Evolutionary conservation across 2,888 invertebrate species (phyloP).

Genomic region (Amitus sp.): DNA sequence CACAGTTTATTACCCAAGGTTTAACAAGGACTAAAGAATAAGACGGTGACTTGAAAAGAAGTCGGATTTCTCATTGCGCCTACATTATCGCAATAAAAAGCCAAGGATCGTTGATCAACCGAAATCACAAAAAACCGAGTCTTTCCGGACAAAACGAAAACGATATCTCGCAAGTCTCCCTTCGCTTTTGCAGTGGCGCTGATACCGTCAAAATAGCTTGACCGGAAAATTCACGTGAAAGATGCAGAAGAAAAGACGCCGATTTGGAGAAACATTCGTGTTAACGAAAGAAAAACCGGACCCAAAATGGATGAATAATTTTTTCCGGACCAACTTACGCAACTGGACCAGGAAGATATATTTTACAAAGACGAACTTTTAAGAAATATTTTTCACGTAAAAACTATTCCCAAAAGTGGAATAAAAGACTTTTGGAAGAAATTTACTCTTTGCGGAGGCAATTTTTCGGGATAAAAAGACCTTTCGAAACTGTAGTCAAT

Average conservation of each 20-base stretch:
- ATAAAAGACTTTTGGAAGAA: neutral
- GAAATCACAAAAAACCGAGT: neutral
- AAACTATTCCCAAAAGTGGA: no score
- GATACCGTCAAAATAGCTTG: slow-evolving; percentile 16
- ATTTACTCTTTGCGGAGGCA: neutral
- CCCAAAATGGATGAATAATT: slow-evolving; percentile 7
- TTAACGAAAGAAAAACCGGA: slow-evolving; percentile 13
- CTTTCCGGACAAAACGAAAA: slow-evolving; percentile 11
- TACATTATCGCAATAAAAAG: no score
- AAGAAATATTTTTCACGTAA: no score
- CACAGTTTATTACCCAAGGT: neutral
- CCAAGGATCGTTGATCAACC: no score
- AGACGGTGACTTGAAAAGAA: slow-evolving; percentile 1
- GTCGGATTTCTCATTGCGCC: neutral
- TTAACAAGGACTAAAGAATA: slow-evolving; percentile 2
- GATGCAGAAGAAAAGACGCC: slow-evolving; percentile 14
- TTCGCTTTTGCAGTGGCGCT: slow-evolving; percentile 29
- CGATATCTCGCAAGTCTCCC: slow-evolving; percentile 16
- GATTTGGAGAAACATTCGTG: slow-evolving; percentile 13
- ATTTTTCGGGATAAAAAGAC: neutral
- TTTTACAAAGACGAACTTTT: no score
- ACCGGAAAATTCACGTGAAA: slow-evolving; percentile 7
- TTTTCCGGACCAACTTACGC: neutral
- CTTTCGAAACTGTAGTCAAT: slow-evolving; percentile 16
- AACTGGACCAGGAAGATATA: neutral